Conservation (phyloP, 2,888 invertebrate genomes). For the Caenorhabditis sp. region DNA sequence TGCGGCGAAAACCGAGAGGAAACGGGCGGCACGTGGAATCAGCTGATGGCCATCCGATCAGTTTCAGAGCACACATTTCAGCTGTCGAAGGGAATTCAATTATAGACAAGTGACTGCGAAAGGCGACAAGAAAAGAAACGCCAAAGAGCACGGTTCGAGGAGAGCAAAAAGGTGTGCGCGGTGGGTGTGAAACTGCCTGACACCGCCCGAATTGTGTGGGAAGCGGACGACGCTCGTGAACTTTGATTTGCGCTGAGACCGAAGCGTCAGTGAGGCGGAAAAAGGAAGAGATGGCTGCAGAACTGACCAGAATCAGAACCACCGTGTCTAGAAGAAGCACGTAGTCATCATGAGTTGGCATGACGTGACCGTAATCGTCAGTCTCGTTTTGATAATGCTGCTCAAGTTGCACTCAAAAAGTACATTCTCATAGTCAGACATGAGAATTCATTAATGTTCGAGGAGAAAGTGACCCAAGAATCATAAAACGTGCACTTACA, state of each 20-base stretch:
- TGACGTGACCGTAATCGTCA: too few relatives aligned
- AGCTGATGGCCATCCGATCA: not conserved
- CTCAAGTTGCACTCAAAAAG: not conserved
- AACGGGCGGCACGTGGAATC: constrained; percentile 22
- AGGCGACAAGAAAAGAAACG: not conserved
- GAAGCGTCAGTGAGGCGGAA: too few relatives aligned
- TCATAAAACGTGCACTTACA: constrained; percentile 27
- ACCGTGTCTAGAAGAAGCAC: too few relatives aligned
- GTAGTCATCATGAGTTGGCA: too few relatives aligned
- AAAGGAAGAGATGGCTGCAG: too few relatives aligned
- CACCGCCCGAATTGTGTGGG: too few relatives aligned
- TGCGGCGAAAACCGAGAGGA: constrained; percentile 1
- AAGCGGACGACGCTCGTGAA: too few relatives aligned
- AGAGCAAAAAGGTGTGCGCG: not conserved
- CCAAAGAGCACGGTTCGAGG: not conserved
- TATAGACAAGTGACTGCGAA: not conserved
- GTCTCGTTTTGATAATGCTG: too few relatives aligned
- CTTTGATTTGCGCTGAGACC: too few relatives aligned
- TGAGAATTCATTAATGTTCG: too few relatives aligned
- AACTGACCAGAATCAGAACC: too few relatives aligned
- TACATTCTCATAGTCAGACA: not conserved
- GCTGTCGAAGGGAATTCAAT: not conserved
- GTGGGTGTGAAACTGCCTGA: too few relatives aligned
- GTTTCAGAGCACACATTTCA: constrained; percentile 2
- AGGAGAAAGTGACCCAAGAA: not conserved